Evolutionary conservation across 2,113 vertebrate species (phyloP).

Genomic region (Tichodroma muraria): DNA sequence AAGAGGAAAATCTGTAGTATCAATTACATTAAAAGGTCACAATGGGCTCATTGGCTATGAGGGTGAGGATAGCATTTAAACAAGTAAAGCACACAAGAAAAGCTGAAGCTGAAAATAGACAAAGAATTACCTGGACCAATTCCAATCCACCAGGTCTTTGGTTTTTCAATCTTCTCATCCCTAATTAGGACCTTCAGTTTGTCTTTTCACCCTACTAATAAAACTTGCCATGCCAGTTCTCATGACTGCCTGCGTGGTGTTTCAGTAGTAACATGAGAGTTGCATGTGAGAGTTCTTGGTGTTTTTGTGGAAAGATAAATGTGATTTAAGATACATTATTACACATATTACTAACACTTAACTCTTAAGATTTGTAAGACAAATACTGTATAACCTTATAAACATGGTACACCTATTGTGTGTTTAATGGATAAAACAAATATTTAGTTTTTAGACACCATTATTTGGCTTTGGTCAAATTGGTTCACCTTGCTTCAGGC

Average conservation of each 20-base stretch:
- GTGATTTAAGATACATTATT: background rate
- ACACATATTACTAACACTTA: constrained; percentile 3
- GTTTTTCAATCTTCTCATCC: constrained; percentile 64
- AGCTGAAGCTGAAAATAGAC: background rate
- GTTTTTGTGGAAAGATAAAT: constrained; percentile 8
- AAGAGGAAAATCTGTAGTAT: background rate
- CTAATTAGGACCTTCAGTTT: constrained; percentile 31
- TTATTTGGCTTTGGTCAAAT: background rate
- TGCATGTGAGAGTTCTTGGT: constrained; percentile 27
- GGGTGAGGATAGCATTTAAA: background rate
- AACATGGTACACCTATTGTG: background rate
- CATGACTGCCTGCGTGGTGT: background rate
- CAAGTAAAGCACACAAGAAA: background rate
- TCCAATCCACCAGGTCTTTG: constrained; percentile 1
- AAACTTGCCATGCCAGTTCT: background rate
- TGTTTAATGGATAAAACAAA: constrained; percentile 16
- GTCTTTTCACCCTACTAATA: constrained; percentile 29
- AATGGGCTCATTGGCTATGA: background rate
- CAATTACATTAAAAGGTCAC: background rate
- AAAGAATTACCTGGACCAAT: background rate
- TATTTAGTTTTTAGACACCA: background rate
- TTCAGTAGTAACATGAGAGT: constrained; percentile 6
- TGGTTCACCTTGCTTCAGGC: background rate
- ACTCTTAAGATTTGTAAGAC: background rate
- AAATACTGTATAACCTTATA: background rate